Evolutionary conservation across 2,888 invertebrate species (phyloP), one percentile per base, ranked within the genome.

Genomic region (Sipunculus nudus): DNA sequence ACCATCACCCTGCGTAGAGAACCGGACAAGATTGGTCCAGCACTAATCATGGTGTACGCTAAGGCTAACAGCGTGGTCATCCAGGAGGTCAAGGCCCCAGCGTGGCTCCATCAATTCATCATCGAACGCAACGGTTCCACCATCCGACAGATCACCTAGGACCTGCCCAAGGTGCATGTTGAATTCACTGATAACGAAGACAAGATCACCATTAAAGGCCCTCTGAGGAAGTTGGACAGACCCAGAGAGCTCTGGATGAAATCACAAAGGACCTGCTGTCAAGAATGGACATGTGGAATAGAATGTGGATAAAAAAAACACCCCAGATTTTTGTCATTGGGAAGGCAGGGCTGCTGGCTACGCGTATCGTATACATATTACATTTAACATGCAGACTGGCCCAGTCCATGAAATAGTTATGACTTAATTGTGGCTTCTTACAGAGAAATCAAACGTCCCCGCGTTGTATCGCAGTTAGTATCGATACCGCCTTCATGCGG

Each of bases 91-190:
- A 89, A 91, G 76, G 96, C 95, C 13, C 96, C 96, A 5, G 89
- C 92, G 65, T 98, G 98, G 98, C 91, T 97, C 73, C 97, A 98
- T 84, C 94, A 95, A 82, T 95, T 95, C 81, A 94, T 99, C 68
- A 97, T 98, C 79, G 99, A 99, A 53, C 92, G 92, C 73, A 94
- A 95, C 84, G 97, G 98, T 73, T 91, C 91, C 64, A 95, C 92
- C 80, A 94, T 99, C 80, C 91, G 91, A 78, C 91, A 92, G 80
- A 91, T 96, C 65, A 94, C 93, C 49, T 90, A 91, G 78, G 92
- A 94, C 78, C 89, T 91, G 80, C 75, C 78, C 25, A 81, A 80
- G 74, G 92, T 95, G 50, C 95, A 96, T 84, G 93, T 98, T 32
- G 95, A 96, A 80, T 97, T 97, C 80, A 90, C 91, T 39, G 93